These are phyloP conservation scores for Antheraea assamensis DNA, from an alignment of 2,888 invertebrate species.

Conservation along the genomic window DNA sequence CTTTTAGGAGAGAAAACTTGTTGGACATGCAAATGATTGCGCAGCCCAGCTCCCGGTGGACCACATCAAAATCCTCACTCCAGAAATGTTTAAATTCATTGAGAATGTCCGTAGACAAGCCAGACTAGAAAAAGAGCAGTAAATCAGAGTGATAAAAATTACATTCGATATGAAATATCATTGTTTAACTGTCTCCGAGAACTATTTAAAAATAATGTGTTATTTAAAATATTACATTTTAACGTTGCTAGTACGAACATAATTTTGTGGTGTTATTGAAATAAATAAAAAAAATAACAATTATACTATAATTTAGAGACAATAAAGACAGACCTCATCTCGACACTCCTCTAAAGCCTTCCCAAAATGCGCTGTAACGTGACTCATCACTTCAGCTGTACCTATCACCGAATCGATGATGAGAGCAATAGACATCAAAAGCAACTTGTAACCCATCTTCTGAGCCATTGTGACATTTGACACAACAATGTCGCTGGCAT, in stretches of 20 bases:
- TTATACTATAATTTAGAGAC: neutral
- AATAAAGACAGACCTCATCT: slow-evolving; percentile 56
- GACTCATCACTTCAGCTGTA: slow-evolving; percentile 74
- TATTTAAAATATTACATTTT: neutral
- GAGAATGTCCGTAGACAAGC: slow-evolving; percentile 60
- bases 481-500: slow-evolving; percentile 16
- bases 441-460: slow-evolving; percentile 16
- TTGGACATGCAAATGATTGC: slow-evolving; percentile 78
- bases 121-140: slow-evolving; percentile 51
- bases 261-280: neutral
- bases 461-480: slow-evolving; percentile 22
- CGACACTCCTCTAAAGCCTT: slow-evolving; percentile 68
- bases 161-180: neutral
- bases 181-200: neutral
- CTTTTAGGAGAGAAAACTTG: slow-evolving; percentile 70
- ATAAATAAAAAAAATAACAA: neutral
- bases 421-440: neutral
- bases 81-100: slow-evolving; percentile 76
- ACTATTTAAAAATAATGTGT: neutral
- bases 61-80: slow-evolving; percentile 73
- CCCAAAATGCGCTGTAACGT: slow-evolving; percentile 74
- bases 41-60: slow-evolving; percentile 75
- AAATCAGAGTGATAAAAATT: too few species aligned
- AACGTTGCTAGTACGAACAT: neutral
- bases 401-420: slow-evolving; percentile 43